A percentile compares a stretch with the other conserved stretches of the same genome.
Evolutionary conservation across 2,888 invertebrate genomes (phyloP).

Genomic region (Melitaea athalia): DNA sequence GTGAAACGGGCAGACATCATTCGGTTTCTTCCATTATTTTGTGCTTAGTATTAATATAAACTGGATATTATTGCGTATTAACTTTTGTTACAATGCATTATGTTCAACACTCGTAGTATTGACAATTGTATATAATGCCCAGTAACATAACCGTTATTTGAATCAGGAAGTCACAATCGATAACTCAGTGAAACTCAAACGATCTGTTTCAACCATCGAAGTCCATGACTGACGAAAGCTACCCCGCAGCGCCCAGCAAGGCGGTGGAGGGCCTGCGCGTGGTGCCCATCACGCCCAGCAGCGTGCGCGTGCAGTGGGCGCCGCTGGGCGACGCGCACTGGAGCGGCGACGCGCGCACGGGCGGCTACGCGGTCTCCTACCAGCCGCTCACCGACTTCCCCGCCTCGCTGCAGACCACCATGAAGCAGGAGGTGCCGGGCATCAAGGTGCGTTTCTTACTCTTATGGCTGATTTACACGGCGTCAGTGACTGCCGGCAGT

Average conservation of each 20-base stretch:
- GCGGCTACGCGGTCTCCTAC: constrained; percentile 94
- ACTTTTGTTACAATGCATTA: no score
- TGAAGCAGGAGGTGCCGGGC: constrained; percentile 91
- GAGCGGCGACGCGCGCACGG: constrained; percentile 94
- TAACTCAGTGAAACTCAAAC: no score
- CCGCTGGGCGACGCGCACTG: constrained; percentile 89
- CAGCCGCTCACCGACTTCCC: constrained; percentile 95
- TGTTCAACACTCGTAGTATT: no score
- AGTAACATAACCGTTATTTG: not conserved
- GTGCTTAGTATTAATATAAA: no score
- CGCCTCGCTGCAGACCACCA: constrained; percentile 90
- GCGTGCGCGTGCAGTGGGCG: constrained; percentile 96
- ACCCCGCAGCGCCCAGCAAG: constrained; percentile 88
- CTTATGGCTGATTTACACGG: no score
- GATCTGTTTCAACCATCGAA: no score
- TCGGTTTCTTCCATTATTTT: no score
- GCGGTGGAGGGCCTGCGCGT: constrained; percentile 92
- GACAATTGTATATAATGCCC: no score
- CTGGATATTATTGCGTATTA: no score
- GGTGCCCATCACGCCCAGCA: constrained; percentile 96
- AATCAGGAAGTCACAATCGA: no score
- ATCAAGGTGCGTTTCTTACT: constrained; percentile 82
- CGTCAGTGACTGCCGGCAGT: no score
- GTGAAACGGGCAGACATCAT: no score
- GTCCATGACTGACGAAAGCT: not conserved